These are phyloP conservation scores for Scrobipalpa atriplicella DNA, from an alignment of 2,888 invertebrate genomes.

Conservation along the genomic window DNA sequence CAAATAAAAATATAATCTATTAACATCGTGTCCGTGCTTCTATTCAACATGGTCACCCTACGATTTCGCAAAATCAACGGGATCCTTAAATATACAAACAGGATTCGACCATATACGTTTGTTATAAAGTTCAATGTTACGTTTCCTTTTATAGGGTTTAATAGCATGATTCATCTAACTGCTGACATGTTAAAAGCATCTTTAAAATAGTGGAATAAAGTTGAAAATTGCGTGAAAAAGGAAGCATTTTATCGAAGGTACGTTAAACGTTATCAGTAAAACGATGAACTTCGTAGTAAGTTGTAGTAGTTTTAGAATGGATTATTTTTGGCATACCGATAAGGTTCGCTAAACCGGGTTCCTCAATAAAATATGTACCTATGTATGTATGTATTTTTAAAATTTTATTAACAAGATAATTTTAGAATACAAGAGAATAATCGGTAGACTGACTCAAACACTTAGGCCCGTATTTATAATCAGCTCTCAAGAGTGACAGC, in stretches of 20 bases:
- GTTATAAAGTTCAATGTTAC: slow-evolving; percentile 4
- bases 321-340: background rate
- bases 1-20: background rate
- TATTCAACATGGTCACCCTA: slow-evolving; percentile 49
- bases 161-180: background rate
- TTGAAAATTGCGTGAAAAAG: background rate
- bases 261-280: background rate
- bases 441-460: too few species aligned
- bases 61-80: slow-evolving; percentile 39
- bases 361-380: too few species aligned
- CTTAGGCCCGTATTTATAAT: too few species aligned
- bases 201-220: slow-evolving; percentile 3
- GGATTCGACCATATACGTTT: background rate
- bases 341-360: background rate
- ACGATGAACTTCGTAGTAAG: slow-evolving; percentile 16
- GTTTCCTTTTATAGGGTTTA: background rate
- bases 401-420: background rate
- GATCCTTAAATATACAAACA: background rate
- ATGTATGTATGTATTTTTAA: background rate
- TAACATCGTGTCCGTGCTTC: background rate
- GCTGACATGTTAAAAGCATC: background rate
- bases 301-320: background rate
- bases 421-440: too few species aligned
- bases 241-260: background rate
- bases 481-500: too few species aligned